Conservation (phyloP, 2,888 invertebrate genomes). For the Laothoe populi region DNA sequence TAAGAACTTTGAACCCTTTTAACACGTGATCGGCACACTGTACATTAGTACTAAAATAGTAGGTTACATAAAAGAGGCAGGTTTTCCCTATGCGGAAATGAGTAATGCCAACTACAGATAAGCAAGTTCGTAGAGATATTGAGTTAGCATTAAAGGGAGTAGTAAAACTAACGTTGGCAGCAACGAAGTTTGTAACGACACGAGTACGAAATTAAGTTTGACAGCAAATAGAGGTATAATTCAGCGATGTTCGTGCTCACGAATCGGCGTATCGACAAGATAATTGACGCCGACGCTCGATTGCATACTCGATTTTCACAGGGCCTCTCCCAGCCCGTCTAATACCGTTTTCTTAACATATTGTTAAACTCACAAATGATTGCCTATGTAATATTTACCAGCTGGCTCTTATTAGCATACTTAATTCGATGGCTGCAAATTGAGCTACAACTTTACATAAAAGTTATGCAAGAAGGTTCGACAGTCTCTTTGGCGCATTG, state of each 20-base stretch:
- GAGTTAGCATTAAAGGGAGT: constrained; percentile 11
- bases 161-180: constrained; percentile 29
- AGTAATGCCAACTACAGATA: background rate
- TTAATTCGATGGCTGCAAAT: background rate
- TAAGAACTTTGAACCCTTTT: too few species aligned
- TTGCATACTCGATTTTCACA: constrained; percentile 58
- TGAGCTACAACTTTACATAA: background rate
- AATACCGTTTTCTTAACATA: constrained; percentile 59
- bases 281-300: constrained; percentile 66
- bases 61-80: background rate
- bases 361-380: constrained; percentile 56
- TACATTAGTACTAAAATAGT: background rate
- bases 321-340: constrained; percentile 57
- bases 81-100: background rate
- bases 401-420: background rate
- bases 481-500: too few species aligned
- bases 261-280: constrained; percentile 79
- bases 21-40: background rate
- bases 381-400: constrained; percentile 10
- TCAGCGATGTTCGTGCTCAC: constrained; percentile 82
- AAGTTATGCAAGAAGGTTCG: too few species aligned
- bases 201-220: constrained; percentile 79
- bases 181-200: constrained; percentile 72
- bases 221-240: constrained; percentile 82
- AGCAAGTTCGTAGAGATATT: background rate